Base-by-base conservation (phyloP, 1,140 invertebrate species). In the Pantala flavescens region DNA sequence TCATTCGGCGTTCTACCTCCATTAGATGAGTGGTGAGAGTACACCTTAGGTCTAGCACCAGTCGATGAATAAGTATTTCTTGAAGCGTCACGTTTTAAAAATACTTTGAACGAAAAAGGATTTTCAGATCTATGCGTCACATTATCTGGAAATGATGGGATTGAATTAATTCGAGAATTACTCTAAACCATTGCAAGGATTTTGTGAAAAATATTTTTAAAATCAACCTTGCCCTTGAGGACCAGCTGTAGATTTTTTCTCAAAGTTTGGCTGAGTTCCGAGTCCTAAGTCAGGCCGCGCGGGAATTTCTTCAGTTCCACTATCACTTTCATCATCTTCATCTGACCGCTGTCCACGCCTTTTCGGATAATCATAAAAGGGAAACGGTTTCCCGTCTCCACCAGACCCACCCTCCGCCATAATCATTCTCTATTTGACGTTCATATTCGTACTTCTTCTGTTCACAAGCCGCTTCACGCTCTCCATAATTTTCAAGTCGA, bases 11-110 rank as follows among this genome's bases (percentile, higher is more conserved):
- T 76, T 0, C 75, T 74, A 42, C 79, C 78, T 0, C 79, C 75
- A 77, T 76, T 78, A 10, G 78, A 75, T n/a, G 78, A 73, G 0
- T 78, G 77, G 75, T 80, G 76, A 7, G 81, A 78, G 77, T 86
- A 87, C 7, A 87, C 81, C 78, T 88, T 88, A 12, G 86, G 87
- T 77, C 86, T 81, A 1, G 87, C 86, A 28, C 87, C 87, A 70
- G 63, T 70, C 36, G 43, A 74, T n/a, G 63, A 63, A 14, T 63
- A 63, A 16, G 49, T 63, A 63, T 63, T 63, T 63, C 49, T 16
- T 19, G 49, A 63, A 12, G n/a, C 49, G 49, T 63, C 49, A 21
- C 49, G 49, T 63, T 63, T 63, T 21, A 63, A 21, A 63, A 63
- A 63, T 14, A 63, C 49, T 63, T 63, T 63, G 49, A 63, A 63